Evolutionary conservation across 2,113 vertebrate species (phyloP), one percentile per base, ranked within the genome.

Genomic region (Toxotes jaculatrix): DNA sequence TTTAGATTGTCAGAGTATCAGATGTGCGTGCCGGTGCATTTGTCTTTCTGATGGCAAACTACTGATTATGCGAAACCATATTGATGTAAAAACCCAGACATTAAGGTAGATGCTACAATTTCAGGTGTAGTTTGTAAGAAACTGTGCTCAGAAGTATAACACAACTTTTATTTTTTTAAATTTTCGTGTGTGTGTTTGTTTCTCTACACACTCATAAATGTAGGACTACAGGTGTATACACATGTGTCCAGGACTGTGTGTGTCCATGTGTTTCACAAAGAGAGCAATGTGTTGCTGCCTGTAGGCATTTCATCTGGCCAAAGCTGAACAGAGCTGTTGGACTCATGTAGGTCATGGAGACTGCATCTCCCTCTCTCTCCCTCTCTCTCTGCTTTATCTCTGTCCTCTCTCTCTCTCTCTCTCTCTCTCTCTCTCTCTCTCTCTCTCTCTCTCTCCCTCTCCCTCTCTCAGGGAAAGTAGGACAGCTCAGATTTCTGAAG

Each of bases 261-360:
- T 68, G 69, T 83, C 43, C 9, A 10, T 84, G 49, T 66, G 51
- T 78, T 53, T 59, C 42, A 87, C 74, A 84, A 84, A 90, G 69
- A 77, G 77, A 82, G 84, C 83, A 88, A 87, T 91, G 89, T 91
- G 78, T 86, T 84, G 80, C 90, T 90, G 90, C 80, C 82, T 84
- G 70, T 65, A 82, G 88, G 69, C 79, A 84, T 85, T 90, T 88
- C 85, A 88, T 90, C 87, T 90, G 86, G 86, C 79, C 79, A 75
- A 87, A 90, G 77, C 85, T 86, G 74, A 87, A 65, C 73, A 86
- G 92, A 92, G 92, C 87, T 82, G 89, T 88, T 92, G 83, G 93
- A 94, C 94, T 94, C 94, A 93, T 95, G 92, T 95, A 95, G 95
- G 95, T 96, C 95, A 96, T 89, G 87, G 82, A 93, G 90, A 80